Percentiles rank a stretch among this genome's conserved stretches.
These are phyloP conservation scores for Parus major DNA, from an alignment of 2,113 vertebrate genomes.

Conservation along the genomic window DNA sequence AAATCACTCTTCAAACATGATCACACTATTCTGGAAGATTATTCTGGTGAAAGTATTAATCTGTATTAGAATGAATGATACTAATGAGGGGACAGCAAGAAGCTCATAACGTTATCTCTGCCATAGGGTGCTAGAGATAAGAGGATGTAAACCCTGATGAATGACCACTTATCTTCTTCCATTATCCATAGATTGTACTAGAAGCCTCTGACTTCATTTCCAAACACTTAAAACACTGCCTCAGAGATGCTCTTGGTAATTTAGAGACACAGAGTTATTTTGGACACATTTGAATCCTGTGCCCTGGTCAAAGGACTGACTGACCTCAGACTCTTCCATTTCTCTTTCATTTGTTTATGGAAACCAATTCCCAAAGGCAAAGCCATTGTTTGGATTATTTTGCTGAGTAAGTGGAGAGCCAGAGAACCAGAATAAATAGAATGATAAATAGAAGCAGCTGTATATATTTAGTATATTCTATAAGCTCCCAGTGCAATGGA, in stretches of 20 bases:
- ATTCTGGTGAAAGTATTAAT: neutral
- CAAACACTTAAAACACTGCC: neutral
- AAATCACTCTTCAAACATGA: fast-evolving
- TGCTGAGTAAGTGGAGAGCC: neutral
- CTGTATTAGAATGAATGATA: neutral
- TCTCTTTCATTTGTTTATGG: neutral
- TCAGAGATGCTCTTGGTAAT: neutral
- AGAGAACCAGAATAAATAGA: neutral
- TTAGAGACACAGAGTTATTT: neutral
- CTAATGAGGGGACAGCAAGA: neutral
- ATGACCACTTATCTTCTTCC: neutral
- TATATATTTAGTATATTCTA: neutral
- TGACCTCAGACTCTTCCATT: neutral
- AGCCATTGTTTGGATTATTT: neutral
- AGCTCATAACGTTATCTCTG: neutral
- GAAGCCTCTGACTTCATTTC: neutral
- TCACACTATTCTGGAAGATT: neutral
- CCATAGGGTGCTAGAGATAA: neutral
- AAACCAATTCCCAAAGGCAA: neutral
- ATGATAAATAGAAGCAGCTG: neutral
- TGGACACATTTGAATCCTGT: neutral
- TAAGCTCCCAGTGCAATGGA: neutral
- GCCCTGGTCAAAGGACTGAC: neutral
- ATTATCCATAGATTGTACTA: neutral
- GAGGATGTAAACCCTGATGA: neutral